These are phyloP conservation scores for Platysteira castanea DNA, from an alignment of 2,113 vertebrate genomes.

Conservation along the genomic window DNA sequence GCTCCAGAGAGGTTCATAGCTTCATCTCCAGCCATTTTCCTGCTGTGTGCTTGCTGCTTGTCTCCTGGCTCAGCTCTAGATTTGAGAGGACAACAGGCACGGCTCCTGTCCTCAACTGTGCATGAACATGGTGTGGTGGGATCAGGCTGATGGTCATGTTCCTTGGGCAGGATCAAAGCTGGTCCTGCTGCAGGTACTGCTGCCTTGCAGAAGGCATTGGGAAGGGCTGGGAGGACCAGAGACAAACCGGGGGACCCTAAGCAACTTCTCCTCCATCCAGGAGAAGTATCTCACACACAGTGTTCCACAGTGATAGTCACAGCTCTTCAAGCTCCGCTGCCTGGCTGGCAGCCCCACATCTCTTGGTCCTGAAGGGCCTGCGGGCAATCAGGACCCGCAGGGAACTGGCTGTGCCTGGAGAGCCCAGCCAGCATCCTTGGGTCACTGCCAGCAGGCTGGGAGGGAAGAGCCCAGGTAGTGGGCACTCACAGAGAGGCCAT, in stretches of 20 bases:
- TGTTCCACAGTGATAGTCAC: not conserved
- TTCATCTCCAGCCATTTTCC: not conserved
- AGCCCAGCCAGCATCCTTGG: not conserved
- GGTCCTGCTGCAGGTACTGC: not conserved
- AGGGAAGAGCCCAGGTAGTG: not conserved
- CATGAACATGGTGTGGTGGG: rapidly evolving
- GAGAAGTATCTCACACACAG: rapidly evolving
- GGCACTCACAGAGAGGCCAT: not conserved
- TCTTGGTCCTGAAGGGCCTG: not conserved
- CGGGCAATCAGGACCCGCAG: not conserved
- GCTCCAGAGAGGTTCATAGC: not conserved
- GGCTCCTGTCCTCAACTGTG: not conserved
- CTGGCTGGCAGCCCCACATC: not conserved
- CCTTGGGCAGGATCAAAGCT: not conserved
- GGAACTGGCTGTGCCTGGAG: not conserved
- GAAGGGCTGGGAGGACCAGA: not conserved
- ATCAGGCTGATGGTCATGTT: rapidly evolving
- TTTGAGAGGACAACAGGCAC: not conserved
- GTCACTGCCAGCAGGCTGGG: not conserved
- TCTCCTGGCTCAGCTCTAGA: not conserved
- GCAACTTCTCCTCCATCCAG: not conserved
- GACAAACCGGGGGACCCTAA: not conserved
- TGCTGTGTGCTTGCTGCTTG: not conserved
- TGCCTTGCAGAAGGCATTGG: not conserved
- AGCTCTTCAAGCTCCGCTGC: not conserved